Percentiles rank a stretch among this genome's conserved stretches.
These are phyloP conservation scores for Chaitophorus viminalis DNA, from an alignment of 2,888 invertebrate genomes.

Conservation along the genomic window DNA sequence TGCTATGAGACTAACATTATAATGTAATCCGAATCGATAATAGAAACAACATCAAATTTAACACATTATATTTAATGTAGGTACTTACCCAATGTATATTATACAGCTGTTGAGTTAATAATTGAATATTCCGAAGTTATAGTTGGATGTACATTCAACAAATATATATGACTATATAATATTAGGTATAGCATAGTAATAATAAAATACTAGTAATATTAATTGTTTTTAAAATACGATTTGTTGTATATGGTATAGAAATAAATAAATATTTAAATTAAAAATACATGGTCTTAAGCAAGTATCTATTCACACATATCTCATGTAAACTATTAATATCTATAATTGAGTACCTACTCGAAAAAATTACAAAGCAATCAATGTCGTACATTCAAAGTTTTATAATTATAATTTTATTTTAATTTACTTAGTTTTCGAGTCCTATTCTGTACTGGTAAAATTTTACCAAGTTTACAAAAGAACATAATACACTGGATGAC, in stretches of 20 bases:
- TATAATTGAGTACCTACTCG: too few species aligned
- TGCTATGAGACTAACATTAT: not conserved
- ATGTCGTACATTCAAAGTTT: too few species aligned
- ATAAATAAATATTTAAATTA: not conserved
- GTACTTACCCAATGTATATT: not conserved
- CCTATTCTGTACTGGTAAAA: too few species aligned
- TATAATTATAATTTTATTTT: too few species aligned
- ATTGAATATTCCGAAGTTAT: not conserved
- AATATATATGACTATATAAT: not conserved
- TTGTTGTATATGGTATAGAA: not conserved
- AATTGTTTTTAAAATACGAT: not conserved
- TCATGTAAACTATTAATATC: too few species aligned
- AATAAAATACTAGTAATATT: not conserved
- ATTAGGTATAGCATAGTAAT: too few species aligned
- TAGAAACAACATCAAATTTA: not conserved
- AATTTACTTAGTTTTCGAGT: too few species aligned
- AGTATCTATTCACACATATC: not conserved
- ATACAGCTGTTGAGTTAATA: not conserved
- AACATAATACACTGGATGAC: too few species aligned
- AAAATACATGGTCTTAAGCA: not conserved
- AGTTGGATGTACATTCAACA: not conserved
- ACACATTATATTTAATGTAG: not conserved
- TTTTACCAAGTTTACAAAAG: too few species aligned
- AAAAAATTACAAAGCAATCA: too few species aligned
- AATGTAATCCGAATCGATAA: not conserved